phyloP scores from a whole-genome alignment of 2,113 vertebrate genomes.

The Salvelinus namaycush region DNA sequence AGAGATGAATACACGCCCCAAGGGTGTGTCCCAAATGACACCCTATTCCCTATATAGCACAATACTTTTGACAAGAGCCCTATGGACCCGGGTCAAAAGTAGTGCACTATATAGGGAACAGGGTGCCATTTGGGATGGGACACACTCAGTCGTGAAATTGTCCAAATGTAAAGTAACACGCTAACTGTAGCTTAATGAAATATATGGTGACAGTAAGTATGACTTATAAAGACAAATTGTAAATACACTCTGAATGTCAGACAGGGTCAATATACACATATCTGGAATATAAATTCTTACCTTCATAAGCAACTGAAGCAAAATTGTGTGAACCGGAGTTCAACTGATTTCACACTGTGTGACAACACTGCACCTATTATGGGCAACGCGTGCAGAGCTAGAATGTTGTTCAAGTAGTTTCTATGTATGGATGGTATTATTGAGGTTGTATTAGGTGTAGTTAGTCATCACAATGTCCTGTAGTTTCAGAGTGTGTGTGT shows the following conservation, averaged over 20 bases:
- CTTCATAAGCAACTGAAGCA: not conserved
- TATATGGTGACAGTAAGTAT: constrained; percentile 33
- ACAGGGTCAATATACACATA: constrained; percentile 6
- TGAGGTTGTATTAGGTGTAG: not conserved
- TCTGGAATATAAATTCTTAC: not conserved
- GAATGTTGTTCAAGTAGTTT: not conserved
- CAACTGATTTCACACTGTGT: not conserved
- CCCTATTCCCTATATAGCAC: too few relatives aligned
- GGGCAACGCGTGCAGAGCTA: not conserved
- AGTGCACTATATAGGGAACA: too few relatives aligned
- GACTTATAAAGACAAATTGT: constrained; percentile 21
- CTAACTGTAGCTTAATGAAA: constrained; percentile 49
- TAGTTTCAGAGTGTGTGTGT: not conserved
- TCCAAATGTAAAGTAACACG: constrained; percentile 61
- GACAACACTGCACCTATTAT: not conserved
- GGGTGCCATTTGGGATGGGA: too few relatives aligned
- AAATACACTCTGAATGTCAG: constrained; percentile 22
- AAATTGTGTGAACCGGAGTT: not conserved
- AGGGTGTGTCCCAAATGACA: too few relatives aligned
- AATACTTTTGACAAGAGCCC: too few relatives aligned
- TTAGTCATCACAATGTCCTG: too few relatives aligned
- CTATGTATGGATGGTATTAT: not conserved
- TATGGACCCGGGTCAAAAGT: too few relatives aligned
- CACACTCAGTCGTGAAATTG: constrained; percentile 43
- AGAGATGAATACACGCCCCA: constrained; percentile 50